Percentiles rank a stretch among this genome's conserved stretches.
Conservation (phyloP, 64 coral and sea anemone species). For the Cladopsammia gracilis region DNA sequence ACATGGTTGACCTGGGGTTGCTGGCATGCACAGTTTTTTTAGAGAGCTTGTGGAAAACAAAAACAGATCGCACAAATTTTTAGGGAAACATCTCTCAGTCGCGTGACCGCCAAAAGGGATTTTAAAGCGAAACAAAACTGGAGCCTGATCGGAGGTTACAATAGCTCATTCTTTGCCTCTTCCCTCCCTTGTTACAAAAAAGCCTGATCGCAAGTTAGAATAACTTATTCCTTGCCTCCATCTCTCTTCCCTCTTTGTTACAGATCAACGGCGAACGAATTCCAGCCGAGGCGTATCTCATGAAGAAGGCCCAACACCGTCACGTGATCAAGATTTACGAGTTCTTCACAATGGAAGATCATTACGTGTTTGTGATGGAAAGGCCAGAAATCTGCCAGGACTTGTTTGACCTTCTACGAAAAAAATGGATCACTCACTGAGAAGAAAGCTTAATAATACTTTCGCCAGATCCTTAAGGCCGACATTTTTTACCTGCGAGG, state of each 20-base stretch:
- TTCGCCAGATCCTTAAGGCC: background rate
- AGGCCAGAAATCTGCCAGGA: background rate
- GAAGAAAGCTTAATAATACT: background rate
- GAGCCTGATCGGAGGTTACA: too few species aligned
- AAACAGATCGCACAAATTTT: too few species aligned
- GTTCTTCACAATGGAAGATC: background rate
- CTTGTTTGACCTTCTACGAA: background rate
- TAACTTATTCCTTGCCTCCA: background rate
- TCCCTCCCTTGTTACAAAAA: background rate
- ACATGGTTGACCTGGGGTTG: too few species aligned
- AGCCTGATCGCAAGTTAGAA: background rate
- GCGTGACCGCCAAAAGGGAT: too few species aligned
- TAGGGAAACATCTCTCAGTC: too few species aligned
- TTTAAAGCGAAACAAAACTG: too few species aligned
- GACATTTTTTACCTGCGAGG: background rate
- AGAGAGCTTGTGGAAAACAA: too few species aligned
- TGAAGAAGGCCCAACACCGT: background rate
- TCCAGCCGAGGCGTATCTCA: slow-evolving; percentile 4
- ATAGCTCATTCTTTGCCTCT: background rate
- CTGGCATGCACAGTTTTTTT: too few species aligned
- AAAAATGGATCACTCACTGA: background rate
- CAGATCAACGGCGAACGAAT: background rate
- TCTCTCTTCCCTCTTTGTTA: background rate
- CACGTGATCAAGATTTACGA: background rate
- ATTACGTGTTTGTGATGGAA: slow-evolving; percentile 5